Evolutionary conservation across 2,888 invertebrate species (phyloP).

Genomic region (Spialia ferax): DNA sequence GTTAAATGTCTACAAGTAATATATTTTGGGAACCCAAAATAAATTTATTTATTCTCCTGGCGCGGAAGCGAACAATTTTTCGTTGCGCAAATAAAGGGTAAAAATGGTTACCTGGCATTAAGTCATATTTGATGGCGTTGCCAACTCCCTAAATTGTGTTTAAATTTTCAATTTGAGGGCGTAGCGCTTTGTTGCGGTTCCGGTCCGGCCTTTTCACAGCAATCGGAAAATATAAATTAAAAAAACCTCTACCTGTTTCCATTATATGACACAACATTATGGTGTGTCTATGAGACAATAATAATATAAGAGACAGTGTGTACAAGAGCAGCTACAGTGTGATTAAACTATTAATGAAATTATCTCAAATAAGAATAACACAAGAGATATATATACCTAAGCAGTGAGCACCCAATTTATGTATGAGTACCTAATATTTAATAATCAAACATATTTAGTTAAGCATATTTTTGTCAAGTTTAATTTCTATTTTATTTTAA

Average conservation of each 20-base stretch:
- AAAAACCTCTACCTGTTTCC: background rate
- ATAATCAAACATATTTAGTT: too few species aligned
- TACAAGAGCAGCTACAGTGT: too few species aligned
- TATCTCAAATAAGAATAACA: too few species aligned
- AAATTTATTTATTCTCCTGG: slow-evolving; percentile 30
- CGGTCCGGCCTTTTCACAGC: slow-evolving; percentile 25
- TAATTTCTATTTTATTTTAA: background rate
- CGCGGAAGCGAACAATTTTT: slow-evolving; percentile 22
- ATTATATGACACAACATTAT: background rate
- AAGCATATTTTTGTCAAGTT: too few species aligned
- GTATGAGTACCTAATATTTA: too few species aligned
- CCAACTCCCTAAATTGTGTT: slow-evolving; percentile 35
- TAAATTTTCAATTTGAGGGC: slow-evolving; percentile 37
- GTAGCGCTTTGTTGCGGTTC: slow-evolving; percentile 33
- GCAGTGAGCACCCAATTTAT: too few species aligned
- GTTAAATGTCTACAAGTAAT: slow-evolving; percentile 28
- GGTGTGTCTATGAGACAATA: too few species aligned
- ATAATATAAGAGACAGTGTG: too few species aligned
- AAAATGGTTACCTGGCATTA: slow-evolving; percentile 30
- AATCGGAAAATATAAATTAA: slow-evolving; percentile 15
- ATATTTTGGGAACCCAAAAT: slow-evolving; percentile 34
- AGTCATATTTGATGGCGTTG: slow-evolving; percentile 39
- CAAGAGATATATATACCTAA: too few species aligned
- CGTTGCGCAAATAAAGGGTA: slow-evolving; percentile 31
- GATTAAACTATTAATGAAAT: too few species aligned